Base-by-base conservation (phyloP, 2,797 vertebrate species). In the Onychomys torridus region DNA sequence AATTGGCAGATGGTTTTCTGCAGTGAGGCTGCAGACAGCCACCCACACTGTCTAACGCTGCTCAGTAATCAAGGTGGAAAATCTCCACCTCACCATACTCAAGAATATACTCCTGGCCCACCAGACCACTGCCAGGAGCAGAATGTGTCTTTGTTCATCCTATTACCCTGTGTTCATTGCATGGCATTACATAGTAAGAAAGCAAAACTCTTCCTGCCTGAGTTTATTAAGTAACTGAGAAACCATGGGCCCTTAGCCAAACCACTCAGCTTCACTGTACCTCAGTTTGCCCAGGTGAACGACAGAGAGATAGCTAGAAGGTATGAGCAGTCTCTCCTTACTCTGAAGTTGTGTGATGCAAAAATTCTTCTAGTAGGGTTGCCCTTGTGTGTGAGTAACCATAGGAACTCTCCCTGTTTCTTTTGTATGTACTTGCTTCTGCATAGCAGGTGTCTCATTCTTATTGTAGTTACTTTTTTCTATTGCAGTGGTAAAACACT, bases 161-260 rank as follows among this genome's bases (percentile, higher is more conserved):
- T 19, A 13, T 7, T 55, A 37, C 82, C 65, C 59, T 94, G 8
- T 57, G 37, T 88, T 84, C 17, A 37, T 34, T 83, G 34, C 52
- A 59, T 84, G 17, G 27, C 90, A 95, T 8, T 52, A 27, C 49
- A 14, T 34, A 79, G n/a, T 27, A 94, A 83, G 43, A 90, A 92
- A 77, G 34, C 34, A 87, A 46, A 91, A 61, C 49, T 76, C 82
- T 49, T 90, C 67, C 61, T 40, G 19, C 21, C 25, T 71, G 34
- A 57, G 93, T 86, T 86, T 57, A 34, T 89, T 92, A 17, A 43
- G 9, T 90, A 82, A 63, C 19, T 78, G 55, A 96, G 89, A 95
- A 90, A 32, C 59, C 40, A 7, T 14, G 34, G 77, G 67, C 67
- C 46, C 57, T 43, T 73, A 46, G 23, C 34, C 83, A 86, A 81